Evolutionary conservation across 2,113 vertebrate species (phyloP), one percentile per base, ranked within the genome.

Genomic region (Speoplatyrhinus poulsoni): DNA sequence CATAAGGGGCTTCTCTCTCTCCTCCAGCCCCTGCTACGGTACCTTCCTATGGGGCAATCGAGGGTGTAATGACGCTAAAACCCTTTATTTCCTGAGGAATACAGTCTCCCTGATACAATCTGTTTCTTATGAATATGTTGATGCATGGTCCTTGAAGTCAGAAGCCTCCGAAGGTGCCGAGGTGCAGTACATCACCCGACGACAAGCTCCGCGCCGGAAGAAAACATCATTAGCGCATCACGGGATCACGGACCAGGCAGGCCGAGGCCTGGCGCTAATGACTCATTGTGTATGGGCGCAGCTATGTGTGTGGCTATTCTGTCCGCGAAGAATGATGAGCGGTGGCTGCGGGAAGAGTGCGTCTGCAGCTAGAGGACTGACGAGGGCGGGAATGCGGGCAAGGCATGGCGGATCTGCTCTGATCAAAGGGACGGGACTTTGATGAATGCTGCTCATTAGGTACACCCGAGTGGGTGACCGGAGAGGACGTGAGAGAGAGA

Each of bases 361-460:
- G 69, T 69, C 81, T 67, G 19, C 55, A 60, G 63, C 49, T 49
- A 70, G 59, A 58, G 71, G 71, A 41, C 47, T 33, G 5, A 69
- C 53, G 70, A 67, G 67, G 61, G 48, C 71, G 68, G 84, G 76
- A 73, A 80, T 63, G 49, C 54, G 49, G 65, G 50, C 55, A 66
- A 54, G 77, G 78, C 81, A 72, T 73, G 62, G 73, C 77, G 83
- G 77, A 75, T 86, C 81, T 82, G 76, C 75, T 72, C 62, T 82
- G 86, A 91, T 93, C 90, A 90, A 91, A 91, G 84, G 56, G 72
- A 80, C 11, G 46, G 76, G 85, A 91, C 88, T 90, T 92, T 93
- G 91, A 92, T 89, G 82, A 91, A 93, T 90, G 89, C 79, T 84
- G 64, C 88, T 92, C 89, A 92, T 92, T 90, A 92, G 88, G 75